Conservation (phyloP, 2,888 invertebrate species). For the Rhagonycha lutea region DNA sequence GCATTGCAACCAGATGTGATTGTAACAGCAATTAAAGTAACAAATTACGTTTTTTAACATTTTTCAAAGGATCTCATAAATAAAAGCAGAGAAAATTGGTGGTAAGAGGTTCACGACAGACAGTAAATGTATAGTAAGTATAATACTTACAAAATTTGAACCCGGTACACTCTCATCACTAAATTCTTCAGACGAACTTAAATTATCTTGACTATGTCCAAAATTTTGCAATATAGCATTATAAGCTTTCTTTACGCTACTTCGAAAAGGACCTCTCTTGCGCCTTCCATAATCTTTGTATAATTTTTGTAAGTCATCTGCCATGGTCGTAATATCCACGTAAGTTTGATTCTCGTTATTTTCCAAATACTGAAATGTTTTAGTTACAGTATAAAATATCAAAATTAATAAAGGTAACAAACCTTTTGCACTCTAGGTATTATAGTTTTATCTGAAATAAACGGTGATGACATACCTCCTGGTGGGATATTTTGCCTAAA, state of each 20-base stretch:
- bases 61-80: too few relatives aligned
- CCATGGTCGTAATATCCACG: slow-evolving; percentile 83
- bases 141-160: slow-evolving; percentile 50
- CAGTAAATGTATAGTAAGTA: not conserved
- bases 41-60: too few relatives aligned
- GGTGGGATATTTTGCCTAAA: slow-evolving; percentile 2
- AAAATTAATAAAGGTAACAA: not conserved
- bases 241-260: slow-evolving; percentile 78
- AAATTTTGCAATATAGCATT: slow-evolving; percentile 72
- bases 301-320: slow-evolving; percentile 74
- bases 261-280: slow-evolving; percentile 78
- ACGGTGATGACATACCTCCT: slow-evolving; percentile 42
- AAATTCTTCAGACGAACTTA: slow-evolving; percentile 59
- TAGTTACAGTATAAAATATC: not conserved
- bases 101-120: not conserved
- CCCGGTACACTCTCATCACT: slow-evolving; percentile 60
- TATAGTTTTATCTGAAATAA: slow-evolving; percentile 55
- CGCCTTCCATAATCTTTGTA: slow-evolving; percentile 80
- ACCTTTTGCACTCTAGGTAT: slow-evolving; percentile 60
- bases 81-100: too few relatives aligned
- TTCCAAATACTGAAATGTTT: slow-evolving; percentile 68
- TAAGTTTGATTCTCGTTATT: slow-evolving; percentile 80
- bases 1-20: too few relatives aligned
- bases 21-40: too few relatives aligned
- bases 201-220: slow-evolving; percentile 60